Base-by-base conservation (phyloP, 2,797 vertebrate genomes). In the Syngnathus rostellatus region DNA sequence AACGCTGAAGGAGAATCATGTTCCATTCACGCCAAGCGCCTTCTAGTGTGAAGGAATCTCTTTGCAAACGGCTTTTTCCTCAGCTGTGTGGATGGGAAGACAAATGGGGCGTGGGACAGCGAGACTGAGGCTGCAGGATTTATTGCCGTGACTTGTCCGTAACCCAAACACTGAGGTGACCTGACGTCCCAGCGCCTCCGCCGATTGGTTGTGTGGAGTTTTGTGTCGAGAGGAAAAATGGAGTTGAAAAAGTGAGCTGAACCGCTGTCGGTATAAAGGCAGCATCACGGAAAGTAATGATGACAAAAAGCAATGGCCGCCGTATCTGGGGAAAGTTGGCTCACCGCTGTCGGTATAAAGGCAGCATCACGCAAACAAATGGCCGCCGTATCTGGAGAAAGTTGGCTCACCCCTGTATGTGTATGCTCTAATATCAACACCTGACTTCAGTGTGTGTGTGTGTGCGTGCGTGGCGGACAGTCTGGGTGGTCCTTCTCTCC, bases 1-100 rank as follows among this genome's bases (percentile, higher is more conserved):
- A 90, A 89, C 79, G 73, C 81, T 77, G 77, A 83, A 71, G 72
- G 70, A 67, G 73, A 86, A 78, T 78, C 81, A 88, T 83, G 85
- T 87, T 86, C 85, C 87, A 72, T 88, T 81, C 80, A 86, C 79
- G 86, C 83, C 88, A 79, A 85, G 25, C 74, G 80, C 73, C 70
- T 88, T 90, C 89, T 84, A 83, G 83, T 87, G 87, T 82, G 85
- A 90, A 86, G 84, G 88, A 90, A 88, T 90, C 87, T 66, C 68
- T 60, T 83, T 77, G 73, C 45, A 84, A 70, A 72, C 43, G 64
- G 75, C 71, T 82, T 85, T 83, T 74, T 79, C 75, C 77, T 86
- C 73, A 63, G 67, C 62, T 73, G 73, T 71, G 85, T 79, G 75
- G 72, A 75, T 73, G 64, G 75, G 81, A 85, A 80, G 75, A 86